phyloP scores from a whole-genome alignment of 2,113 vertebrate genomes.

The Herpailurus yagouaroundi region DNA sequence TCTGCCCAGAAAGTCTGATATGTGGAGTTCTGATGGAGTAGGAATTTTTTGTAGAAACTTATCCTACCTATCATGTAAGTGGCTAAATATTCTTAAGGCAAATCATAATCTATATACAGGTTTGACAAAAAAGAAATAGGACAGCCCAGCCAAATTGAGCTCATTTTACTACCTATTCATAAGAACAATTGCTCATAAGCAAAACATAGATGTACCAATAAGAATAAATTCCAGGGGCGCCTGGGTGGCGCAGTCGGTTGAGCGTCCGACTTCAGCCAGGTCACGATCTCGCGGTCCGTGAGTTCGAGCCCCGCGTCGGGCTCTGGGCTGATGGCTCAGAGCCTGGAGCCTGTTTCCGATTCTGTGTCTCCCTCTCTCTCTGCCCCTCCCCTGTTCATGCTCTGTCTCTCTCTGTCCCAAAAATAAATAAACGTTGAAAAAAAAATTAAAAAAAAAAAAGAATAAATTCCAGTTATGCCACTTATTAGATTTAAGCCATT shows the following conservation, averaged over 20 bases:
- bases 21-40: background rate
- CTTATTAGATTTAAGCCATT: constrained; percentile 7
- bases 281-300: no score
- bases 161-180: background rate
- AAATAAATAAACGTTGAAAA: no score
- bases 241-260: no score
- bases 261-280: no score
- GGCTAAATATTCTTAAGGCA: background rate
- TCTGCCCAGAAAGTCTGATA: background rate
- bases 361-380: no score
- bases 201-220: background rate
- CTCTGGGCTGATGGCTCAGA: no score
- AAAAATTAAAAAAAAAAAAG: no score
- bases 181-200: background rate
- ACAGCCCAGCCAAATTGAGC: background rate
- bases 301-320: no score
- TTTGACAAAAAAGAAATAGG: constrained; percentile 11
- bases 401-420: no score
- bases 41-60: background rate
- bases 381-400: no score
- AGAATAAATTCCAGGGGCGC: background rate
- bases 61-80: background rate
- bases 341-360: no score
- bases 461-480: background rate
- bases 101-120: background rate